Evolutionary conservation across 2,113 vertebrate species (phyloP).

Genomic region (human): GRCh38 chr11:123376001-123376500

Average conservation of each 20-base stretch:
- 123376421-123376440: neutral
- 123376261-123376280: neutral
- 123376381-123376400: neutral
- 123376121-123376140: neutral
- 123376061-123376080: neutral
- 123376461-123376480: neutral
- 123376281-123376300: neutral
- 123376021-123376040: neutral
- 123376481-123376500: neutral
- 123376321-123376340: slow-evolving; percentile 24
- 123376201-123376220: neutral
- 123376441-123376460: neutral
- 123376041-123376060: neutral
- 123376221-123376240: neutral
- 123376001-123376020: neutral
- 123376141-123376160: slow-evolving; percentile 20
- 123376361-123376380: neutral
- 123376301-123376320: neutral
- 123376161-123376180: neutral
- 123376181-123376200: neutral
- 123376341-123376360: neutral
- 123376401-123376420: neutral
- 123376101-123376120: neutral
- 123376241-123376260: neutral
- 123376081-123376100: neutral